phyloP scores from a whole-genome alignment of 2,113 vertebrate species.

The Nesogale talazaci region DNA sequence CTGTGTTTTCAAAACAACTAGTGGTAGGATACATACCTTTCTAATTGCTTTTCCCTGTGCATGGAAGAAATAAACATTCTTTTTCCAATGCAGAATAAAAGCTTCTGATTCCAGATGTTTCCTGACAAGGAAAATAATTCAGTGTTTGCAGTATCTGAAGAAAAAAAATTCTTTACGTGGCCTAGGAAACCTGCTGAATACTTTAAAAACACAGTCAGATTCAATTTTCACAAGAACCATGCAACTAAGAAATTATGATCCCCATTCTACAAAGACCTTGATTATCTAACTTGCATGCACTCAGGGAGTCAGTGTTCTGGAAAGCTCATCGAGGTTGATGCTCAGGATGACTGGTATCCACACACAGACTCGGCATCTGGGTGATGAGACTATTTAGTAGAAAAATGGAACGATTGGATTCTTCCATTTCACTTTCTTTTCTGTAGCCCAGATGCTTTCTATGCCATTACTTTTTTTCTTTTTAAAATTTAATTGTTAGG shows the following conservation, averaged over 20 bases:
- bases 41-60: neutral
- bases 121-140: neutral
- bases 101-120: neutral
- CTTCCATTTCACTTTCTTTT: neutral
- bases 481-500: neutral
- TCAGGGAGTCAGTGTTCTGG: neutral
- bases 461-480: neutral
- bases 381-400: neutral
- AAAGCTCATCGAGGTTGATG: neutral
- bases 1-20: neutral
- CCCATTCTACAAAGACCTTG: neutral
- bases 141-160: neutral
- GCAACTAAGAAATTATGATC: neutral
- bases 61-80: neutral
- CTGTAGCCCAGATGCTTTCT: neutral
- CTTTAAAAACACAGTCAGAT: neutral
- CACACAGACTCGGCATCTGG: no score
- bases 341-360: neutral
- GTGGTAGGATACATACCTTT: neutral
- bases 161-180: neutral
- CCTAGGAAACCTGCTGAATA: neutral
- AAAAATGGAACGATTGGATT: neutral
- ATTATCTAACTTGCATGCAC: neutral
- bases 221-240: neutral
- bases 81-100: neutral